phyloP scores from a whole-genome alignment of 2,797 vertebrate species.

The Lutjanus campechanus region DNA sequence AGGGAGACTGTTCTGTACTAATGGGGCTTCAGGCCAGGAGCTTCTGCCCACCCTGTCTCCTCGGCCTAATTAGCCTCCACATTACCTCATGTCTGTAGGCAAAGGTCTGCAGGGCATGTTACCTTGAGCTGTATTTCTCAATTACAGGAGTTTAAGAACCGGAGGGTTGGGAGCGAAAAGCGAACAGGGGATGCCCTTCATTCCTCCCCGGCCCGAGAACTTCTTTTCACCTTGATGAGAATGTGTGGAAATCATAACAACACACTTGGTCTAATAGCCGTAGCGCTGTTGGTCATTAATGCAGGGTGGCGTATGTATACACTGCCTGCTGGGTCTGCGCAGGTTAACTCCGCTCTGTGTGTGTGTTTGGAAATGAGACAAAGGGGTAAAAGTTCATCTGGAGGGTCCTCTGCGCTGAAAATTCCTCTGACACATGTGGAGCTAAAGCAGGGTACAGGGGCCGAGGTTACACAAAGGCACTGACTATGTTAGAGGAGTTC shows the following conservation, averaged over 20 bases:
- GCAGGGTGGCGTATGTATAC: slow-evolving; percentile 46
- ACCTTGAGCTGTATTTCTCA: slow-evolving; percentile 76
- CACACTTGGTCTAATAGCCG: slow-evolving; percentile 33
- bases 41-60: slow-evolving; percentile 72
- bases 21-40: slow-evolving; percentile 56
- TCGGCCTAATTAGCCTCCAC: slow-evolving; percentile 65
- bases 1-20: slow-evolving; percentile 52
- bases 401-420: slow-evolving; percentile 50
- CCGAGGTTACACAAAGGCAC: slow-evolving; percentile 60
- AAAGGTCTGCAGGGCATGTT: slow-evolving; percentile 68
- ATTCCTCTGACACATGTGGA: slow-evolving; percentile 75
- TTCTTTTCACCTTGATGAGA: slow-evolving; percentile 56
- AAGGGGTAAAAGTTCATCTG: slow-evolving; percentile 74
- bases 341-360: slow-evolving; percentile 38
- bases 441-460: slow-evolving; percentile 66
- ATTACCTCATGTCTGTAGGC: slow-evolving; percentile 85
- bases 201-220: slow-evolving; percentile 37
- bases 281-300: slow-evolving; percentile 58
- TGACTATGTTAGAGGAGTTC: slow-evolving; percentile 68
- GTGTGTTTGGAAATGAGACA: slow-evolving; percentile 57
- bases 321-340: slow-evolving; percentile 29
- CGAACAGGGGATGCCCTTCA: slow-evolving; percentile 65
- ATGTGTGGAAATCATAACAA: slow-evolving; percentile 69
- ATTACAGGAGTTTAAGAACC: slow-evolving; percentile 55
- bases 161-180: slow-evolving; percentile 12